Conservation (phyloP, 92 coral and sea anemone species). For the Pocillopora meandrina region DNA sequence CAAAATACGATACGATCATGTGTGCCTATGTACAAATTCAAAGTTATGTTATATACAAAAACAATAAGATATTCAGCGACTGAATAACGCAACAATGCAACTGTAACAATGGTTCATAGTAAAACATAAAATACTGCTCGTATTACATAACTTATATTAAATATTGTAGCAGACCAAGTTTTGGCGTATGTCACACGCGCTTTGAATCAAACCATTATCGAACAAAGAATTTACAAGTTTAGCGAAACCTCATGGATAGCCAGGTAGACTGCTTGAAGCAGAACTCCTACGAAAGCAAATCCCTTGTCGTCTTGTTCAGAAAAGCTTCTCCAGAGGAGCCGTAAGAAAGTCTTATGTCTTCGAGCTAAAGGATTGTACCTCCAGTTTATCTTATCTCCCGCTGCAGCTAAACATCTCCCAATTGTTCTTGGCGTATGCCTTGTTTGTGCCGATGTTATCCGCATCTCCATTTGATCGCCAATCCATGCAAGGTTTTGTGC, state of each 20-base stretch:
- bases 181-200: background rate
- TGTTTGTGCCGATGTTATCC: slow-evolving; percentile 3
- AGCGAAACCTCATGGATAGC: slow-evolving; percentile 12
- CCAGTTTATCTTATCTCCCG: slow-evolving; percentile 23
- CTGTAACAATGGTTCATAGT: background rate
- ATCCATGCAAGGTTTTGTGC: slow-evolving; percentile 45
- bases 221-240: background rate
- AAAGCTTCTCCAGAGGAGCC: slow-evolving; percentile 21
- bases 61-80: background rate
- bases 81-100: background rate
- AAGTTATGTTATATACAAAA: background rate
- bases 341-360: slow-evolving; percentile 17
- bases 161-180: background rate
- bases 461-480: slow-evolving; percentile 52
- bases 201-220: background rate
- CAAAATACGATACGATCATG: background rate
- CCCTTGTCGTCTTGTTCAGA: slow-evolving; percentile 11
- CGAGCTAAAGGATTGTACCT: slow-evolving; percentile 5
- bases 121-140: background rate
- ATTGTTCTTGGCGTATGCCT: background rate
- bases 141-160: background rate
- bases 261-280: slow-evolving; percentile 13
- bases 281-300: slow-evolving; percentile 16
- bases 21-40: background rate
- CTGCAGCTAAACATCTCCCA: slow-evolving; percentile 32